phyloP scores from a whole-genome alignment of 1,140 invertebrate genomes.

The Aphelenchoides avenae region DNA sequence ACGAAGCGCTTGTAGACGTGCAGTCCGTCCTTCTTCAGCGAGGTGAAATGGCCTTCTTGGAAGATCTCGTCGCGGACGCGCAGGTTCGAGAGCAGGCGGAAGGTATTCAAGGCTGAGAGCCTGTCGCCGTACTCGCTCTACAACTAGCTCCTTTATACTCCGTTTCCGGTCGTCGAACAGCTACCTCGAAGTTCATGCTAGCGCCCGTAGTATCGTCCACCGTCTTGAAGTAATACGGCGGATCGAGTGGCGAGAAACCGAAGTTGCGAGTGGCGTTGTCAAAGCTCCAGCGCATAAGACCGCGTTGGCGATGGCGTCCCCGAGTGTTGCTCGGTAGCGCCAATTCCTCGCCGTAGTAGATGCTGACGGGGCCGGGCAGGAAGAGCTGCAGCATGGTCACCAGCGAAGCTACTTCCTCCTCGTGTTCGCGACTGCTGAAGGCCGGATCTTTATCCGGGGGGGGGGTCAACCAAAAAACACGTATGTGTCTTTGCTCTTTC shows the following conservation, averaged over 20 bases:
- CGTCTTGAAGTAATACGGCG: conserved; percentile 5
- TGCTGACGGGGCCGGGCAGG: conserved; percentile 15
- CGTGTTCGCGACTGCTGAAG: conserved; percentile 4
- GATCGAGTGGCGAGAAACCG: conserved; percentile 17
- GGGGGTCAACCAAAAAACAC: too few relatives aligned
- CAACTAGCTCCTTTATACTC: background rate
- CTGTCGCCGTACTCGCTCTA: conserved; percentile 16
- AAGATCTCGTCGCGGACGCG: conserved; percentile 17
- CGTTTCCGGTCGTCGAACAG: background rate
- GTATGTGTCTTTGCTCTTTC: too few relatives aligned
- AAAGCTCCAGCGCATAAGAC: conserved; percentile 17
- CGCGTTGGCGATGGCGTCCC: background rate
- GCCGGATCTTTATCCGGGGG: too few relatives aligned
- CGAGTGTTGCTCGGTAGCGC: conserved; percentile 6
- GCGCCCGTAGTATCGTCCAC: background rate
- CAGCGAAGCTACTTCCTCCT: conserved; percentile 7
- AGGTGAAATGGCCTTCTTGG: conserved; percentile 11
- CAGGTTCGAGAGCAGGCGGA: conserved; percentile 10
- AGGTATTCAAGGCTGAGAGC: conserved; percentile 6
- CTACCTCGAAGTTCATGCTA: conserved; percentile 17
- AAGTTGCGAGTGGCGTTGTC: background rate
- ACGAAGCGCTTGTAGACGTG: conserved; percentile 6
- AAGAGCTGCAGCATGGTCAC: conserved; percentile 8
- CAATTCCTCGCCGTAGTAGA: conserved; percentile 15
- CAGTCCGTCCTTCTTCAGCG: too few relatives aligned